Conservation (phyloP, 2,113 vertebrate genomes). For the Centropus bengalensis region DNA sequence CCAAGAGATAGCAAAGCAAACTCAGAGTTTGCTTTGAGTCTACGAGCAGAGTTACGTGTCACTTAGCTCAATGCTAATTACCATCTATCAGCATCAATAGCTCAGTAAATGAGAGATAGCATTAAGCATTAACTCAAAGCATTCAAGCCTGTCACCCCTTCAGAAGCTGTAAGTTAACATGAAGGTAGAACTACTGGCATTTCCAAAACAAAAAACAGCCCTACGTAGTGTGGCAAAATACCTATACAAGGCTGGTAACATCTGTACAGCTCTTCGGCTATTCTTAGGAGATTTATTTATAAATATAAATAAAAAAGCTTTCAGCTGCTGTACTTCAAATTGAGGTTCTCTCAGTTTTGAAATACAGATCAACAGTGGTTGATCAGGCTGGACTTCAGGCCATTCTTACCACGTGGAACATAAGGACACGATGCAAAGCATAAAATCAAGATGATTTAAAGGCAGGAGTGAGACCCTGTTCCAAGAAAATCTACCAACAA, state of each 20-base stretch:
- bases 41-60: background rate
- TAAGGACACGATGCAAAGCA: too few species aligned
- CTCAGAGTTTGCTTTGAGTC: background rate
- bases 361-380: background rate
- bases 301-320: background rate
- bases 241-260: background rate
- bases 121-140: background rate
- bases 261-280: background rate
- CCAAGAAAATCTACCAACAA: too few species aligned
- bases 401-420: too few species aligned
- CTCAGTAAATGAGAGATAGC: background rate
- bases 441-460: too few species aligned
- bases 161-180: background rate
- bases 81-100: background rate
- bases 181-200: background rate
- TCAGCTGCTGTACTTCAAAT: background rate
- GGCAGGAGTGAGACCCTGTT: too few species aligned
- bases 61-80: background rate
- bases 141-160: background rate
- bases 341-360: background rate
- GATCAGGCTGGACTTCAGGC: too few species aligned
- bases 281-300: background rate
- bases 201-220: background rate
- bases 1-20: background rate
- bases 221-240: background rate